Base-by-base conservation (phyloP, 2,888 invertebrate species). In the Metalampra italica region DNA sequence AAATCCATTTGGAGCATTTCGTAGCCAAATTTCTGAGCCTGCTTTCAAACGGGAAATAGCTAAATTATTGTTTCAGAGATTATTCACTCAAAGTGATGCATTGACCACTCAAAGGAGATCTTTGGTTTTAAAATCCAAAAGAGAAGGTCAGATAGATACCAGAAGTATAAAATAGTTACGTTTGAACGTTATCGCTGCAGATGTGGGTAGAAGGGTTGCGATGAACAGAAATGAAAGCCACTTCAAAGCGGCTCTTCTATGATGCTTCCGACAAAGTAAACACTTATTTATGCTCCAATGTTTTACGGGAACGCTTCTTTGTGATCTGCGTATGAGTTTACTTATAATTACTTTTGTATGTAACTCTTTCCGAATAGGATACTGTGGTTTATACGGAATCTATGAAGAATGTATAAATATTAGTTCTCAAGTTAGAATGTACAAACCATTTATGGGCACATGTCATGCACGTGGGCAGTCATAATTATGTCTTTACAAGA, bases 171-270 rank as follows among this genome's bases (percentile, higher is more conserved):
- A 58, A 56, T 56, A 59, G 64, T 64, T 55, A 62, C 60, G 68
- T 71, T 68, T 71, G 66, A 65, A 66, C 68, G 75, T 78, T 76
- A 81, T 79, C 79, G 73, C 56, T 62, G 52, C 71, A 77, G 74
- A 76, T 72, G 71, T 61, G 59, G 61, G 60, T 63, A 62, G 71
- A 83, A 81, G 86, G 84, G 85, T 85, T 85, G 39, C 68, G 68
- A 76, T 69, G 72, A 72, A 75, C 76, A 78, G 73, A 78, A 77
- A 82, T 82, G 77, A 72, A 78, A 76, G 71, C 85, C 86, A 85
- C 87, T 87, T 87, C 84, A 87, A 84, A 83, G 75, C 66, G 57
- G 56, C 58, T 60, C 66, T 64, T 71, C 68, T 66, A 55, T 67
- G 68, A 70, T 71, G 68, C 72, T 69, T 64, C 73, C 75, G 72